These are phyloP conservation scores for Apaloderma vittatum DNA, from an alignment of 2,113 vertebrate species.

Conservation along the genomic window DNA sequence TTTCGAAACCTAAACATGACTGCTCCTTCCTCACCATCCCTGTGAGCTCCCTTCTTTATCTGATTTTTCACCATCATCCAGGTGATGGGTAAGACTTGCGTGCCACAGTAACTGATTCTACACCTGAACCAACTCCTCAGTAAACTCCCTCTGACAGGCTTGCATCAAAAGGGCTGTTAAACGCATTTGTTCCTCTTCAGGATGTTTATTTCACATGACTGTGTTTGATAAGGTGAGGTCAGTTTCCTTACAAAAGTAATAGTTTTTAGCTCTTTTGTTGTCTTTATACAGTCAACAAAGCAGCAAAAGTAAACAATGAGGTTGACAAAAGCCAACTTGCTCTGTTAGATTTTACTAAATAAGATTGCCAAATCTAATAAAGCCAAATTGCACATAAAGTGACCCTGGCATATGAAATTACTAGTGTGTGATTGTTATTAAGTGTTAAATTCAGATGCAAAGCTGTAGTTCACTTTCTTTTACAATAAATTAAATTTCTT, in stretches of 20 bases:
- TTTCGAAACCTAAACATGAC: neutral
- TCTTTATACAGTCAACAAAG: neutral
- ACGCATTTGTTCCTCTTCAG: neutral
- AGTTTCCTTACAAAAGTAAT: neutral
- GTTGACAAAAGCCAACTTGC: neutral
- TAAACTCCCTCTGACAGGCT: neutral
- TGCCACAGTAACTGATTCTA: neutral
- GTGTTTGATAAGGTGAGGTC: neutral
- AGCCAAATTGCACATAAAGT: neutral
- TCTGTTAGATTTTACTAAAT: neutral
- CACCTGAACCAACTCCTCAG: neutral
- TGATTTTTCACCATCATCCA: neutral
- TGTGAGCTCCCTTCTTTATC: neutral
- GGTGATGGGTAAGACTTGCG: neutral
- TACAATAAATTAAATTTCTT: neutral
- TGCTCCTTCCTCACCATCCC: neutral
- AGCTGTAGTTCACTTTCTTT: neutral
- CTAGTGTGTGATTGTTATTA: neutral
- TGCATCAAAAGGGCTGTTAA: neutral
- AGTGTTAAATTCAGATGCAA: neutral
- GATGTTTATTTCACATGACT: neutral
- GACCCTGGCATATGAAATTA: neutral
- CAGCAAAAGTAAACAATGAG: neutral
- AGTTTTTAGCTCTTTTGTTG: neutral
- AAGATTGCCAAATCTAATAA: neutral